phyloP scores from a whole-genome alignment of 2,113 vertebrate genomes.

The Callopanchax toddi region DNA sequence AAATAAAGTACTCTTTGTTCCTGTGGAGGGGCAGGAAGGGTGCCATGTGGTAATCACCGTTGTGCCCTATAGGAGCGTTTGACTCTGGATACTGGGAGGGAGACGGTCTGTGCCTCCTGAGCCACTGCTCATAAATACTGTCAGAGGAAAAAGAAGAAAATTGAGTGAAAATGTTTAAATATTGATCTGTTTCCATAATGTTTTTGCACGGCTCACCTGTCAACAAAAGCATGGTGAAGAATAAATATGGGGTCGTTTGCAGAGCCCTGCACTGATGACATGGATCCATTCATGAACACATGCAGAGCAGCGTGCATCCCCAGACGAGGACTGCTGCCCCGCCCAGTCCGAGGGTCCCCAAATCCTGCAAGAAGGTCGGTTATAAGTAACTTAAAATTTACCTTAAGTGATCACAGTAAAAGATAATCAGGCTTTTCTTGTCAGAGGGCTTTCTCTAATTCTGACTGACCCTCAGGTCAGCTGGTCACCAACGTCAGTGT shows the following conservation, averaged over 20 bases:
- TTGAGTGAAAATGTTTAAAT: background rate
- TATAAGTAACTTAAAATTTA: background rate
- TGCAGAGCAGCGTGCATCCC: slow-evolving; percentile 91
- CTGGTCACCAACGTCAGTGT: background rate
- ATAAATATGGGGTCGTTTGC: slow-evolving; percentile 96
- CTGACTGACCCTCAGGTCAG: too few relatives aligned
- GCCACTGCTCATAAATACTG: slow-evolving; percentile 95
- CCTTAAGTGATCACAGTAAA: too few relatives aligned
- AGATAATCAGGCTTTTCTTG: too few relatives aligned
- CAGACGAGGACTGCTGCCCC: slow-evolving; percentile 74
- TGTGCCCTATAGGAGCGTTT: slow-evolving; percentile 94
- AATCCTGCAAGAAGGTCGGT: slow-evolving; percentile 80
- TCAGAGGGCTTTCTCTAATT: background rate
- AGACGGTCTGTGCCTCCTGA: slow-evolving; percentile 86
- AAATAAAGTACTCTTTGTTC: slow-evolving; percentile 90
- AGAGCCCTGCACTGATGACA: slow-evolving; percentile 93
- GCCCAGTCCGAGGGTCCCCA: slow-evolving; percentile 85
- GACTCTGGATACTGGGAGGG: slow-evolving; percentile 85
- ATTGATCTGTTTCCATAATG: background rate
- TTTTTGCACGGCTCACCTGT: slow-evolving; percentile 83
- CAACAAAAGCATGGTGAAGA: slow-evolving; percentile 92
- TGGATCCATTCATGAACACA: slow-evolving; percentile 95
- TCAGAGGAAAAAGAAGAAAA: slow-evolving; percentile 1
- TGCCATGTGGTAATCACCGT: slow-evolving; percentile 91
- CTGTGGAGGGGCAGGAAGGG: slow-evolving; percentile 92